Evolutionary conservation across 2,797 vertebrate species (phyloP), one percentile per base, ranked within the genome.

Genomic region (Darevskia nairensis): DNA sequence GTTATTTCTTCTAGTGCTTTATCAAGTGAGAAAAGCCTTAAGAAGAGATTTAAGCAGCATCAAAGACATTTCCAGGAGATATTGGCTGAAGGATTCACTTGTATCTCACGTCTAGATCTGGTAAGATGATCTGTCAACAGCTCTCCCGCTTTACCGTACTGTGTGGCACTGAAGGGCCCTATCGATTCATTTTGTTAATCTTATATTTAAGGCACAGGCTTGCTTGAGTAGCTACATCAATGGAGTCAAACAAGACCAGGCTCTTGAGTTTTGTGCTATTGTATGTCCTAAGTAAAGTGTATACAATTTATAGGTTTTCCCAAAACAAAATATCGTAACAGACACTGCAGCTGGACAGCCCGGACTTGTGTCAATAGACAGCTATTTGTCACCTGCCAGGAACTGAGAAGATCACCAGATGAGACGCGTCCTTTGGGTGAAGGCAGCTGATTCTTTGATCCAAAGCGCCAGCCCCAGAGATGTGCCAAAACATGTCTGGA

Each of bases 1-100:
- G 50, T 68, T 78, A 89, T 82, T 72, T 79, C 50, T 87, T 90
- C 87, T 78, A 87, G 74, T 77, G 46, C 74, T 78, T 50, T 61
- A 66, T 79, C 79, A 89, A 91, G 84, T 32, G 89, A 90, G 35
- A 88, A 90, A 90, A 92, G 41, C 80, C 82, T 85, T 80, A 64
- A 39, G 75, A 89, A 82, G 35, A 85, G 90, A 72, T 90, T n/a
- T 86, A 64, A 92, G 74, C 61, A 75, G 44, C 88, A 87, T 79
- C 83, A 69, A 86, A 82, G 86, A 86, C 41, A 91, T 87, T 83
- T 64, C 50, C 25, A 23, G 46, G 27, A 91, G 68, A 64, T 86
- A 87, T 23, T 86, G 39, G 90, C 72, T 78, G 1, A 83, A 88
- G 41, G 79, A 88, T 87, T 83, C 74, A 39, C 11, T 29, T 66